Evolutionary conservation across 2,888 invertebrate genomes (phyloP).

Genomic region (Isoperla grammatica): DNA sequence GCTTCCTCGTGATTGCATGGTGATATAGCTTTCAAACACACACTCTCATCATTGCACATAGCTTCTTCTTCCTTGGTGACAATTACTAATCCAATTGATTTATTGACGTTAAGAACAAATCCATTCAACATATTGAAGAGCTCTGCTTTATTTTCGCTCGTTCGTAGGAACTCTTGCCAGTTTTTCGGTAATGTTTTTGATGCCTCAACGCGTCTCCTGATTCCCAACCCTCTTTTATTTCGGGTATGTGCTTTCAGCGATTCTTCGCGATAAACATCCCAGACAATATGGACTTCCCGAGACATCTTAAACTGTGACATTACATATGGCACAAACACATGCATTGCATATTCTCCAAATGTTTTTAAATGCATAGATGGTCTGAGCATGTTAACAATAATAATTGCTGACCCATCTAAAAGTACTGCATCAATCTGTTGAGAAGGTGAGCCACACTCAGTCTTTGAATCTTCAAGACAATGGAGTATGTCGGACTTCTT

Average conservation of each 20-base stretch:
- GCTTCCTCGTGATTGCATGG: constrained; percentile 15
- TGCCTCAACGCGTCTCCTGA: neutral
- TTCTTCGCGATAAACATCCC: neutral
- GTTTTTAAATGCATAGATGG: neutral
- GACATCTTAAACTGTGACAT: neutral
- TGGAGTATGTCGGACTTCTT: constrained; percentile 18
- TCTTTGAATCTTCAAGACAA: constrained; percentile 2
- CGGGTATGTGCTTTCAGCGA: neutral
- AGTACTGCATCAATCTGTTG: constrained; percentile 2
- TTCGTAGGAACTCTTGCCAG: constrained; percentile 15
- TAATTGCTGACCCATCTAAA: neutral
- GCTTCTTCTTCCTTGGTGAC: neutral
- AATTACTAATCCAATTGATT: neutral
- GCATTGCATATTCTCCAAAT: neutral
- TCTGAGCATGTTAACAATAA: neutral
- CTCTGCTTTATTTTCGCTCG: constrained; percentile 11
- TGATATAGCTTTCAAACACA: constrained; percentile 2
- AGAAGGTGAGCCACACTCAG: too few relatives aligned
- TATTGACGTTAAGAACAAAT: neutral
- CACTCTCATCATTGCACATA: neutral
- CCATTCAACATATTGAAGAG: constrained; percentile 9
- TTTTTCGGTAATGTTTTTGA: neutral
- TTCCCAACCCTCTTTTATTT: neutral
- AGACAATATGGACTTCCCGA: neutral
- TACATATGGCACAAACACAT: neutral